Base-by-base conservation (phyloP, 2,888 invertebrate genomes). In the Syritta pipiens region DNA sequence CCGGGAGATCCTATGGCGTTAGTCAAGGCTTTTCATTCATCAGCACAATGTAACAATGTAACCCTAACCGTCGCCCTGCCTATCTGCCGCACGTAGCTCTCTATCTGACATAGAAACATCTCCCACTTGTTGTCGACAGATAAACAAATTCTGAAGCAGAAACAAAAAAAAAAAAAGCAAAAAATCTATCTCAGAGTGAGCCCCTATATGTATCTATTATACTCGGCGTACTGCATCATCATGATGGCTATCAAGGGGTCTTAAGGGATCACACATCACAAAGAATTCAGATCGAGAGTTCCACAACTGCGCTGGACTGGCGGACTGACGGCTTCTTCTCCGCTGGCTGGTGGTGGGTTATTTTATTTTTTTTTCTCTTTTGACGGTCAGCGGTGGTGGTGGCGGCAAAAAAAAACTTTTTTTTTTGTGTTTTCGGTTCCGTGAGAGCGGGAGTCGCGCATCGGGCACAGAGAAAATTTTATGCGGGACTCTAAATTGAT, bases 401-500 rank as follows among this genome's bases (percentile, higher is more conserved):
- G 53, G 24, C 55, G 63, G 48, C 60, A 55, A 72, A 24, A 57
- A 48, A 51, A n/a, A n/a, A n/a, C n/a, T n/a, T n/a, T n/a, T n/a
- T 63, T 72, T 72, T 60, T 28, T 44, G 35, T 49, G n/a, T n/a
- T n/a, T n/a, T n/a, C 44, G 72, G 79, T 79, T 79, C 67, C 79
- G 79, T 79, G 71, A 72, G 79, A 72, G 71, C 72, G 72, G 71
- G 79, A 79, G 67, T 79, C 67, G 72, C 79, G 79, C 65, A 79
- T 79, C 79, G 65, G 72, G 72, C 71, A 72, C 79, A 72, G 79
- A 72, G 72, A 57, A 79, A 48, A 86, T 86, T 86, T 86, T 86
- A 89, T 89, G 89, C 89, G 89, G 89, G 89, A 88, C 85, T 87
- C 86, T 89, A 89, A 89, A 89, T 89, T 89, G 88, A 88, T 88